Evolutionary conservation across 1,140 invertebrate species (phyloP).

Genomic region (Ceratosolen fusciceps): DNA sequence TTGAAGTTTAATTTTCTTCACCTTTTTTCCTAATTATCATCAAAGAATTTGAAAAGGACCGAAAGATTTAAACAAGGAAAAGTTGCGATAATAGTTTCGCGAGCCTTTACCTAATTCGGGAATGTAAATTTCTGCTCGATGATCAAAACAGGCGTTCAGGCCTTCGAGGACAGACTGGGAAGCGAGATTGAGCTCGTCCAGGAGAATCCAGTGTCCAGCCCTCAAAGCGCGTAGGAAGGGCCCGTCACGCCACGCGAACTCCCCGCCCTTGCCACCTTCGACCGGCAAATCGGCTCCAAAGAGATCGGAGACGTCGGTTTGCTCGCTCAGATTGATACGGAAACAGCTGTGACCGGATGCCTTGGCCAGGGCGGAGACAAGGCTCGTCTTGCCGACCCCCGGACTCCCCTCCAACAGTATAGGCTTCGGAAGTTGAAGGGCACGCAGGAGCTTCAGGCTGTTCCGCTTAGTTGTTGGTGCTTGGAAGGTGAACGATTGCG

Average conservation of each 20-base stretch:
- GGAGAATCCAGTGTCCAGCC: slow-evolving; percentile 93
- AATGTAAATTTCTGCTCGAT: slow-evolving; percentile 95
- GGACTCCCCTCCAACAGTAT: slow-evolving; percentile 97
- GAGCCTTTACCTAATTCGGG: slow-evolving; percentile 88
- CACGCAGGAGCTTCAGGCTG: slow-evolving; percentile 86
- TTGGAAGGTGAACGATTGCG: slow-evolving; percentile 80
- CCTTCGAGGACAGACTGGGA: slow-evolving; percentile 98
- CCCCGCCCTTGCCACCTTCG: slow-evolving; percentile 86
- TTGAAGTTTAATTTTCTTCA: too few relatives aligned
- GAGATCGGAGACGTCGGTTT: slow-evolving; percentile 97
- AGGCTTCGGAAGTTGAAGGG: slow-evolving; percentile 90
- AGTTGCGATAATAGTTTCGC: too few relatives aligned
- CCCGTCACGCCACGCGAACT: slow-evolving; percentile 97
- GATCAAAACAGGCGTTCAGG: slow-evolving; percentile 98
- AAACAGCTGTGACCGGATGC: slow-evolving; percentile 86
- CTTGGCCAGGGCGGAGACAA: slow-evolving; percentile 92
- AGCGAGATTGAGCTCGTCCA: slow-evolving; percentile 99
- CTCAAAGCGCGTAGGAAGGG: slow-evolving; percentile 94
- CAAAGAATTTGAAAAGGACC: too few relatives aligned
- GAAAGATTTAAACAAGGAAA: too few relatives aligned
- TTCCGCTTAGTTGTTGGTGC: slow-evolving; percentile 90
- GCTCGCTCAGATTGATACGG: slow-evolving; percentile 97
- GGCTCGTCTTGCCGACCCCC: slow-evolving; percentile 97
- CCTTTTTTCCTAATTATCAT: too few relatives aligned
- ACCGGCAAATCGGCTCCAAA: slow-evolving; percentile 98